Percentiles rank a stretch among this genome's conserved stretches.
Conservation (phyloP, 2,888 invertebrate species). For the Lymantria monacha region DNA sequence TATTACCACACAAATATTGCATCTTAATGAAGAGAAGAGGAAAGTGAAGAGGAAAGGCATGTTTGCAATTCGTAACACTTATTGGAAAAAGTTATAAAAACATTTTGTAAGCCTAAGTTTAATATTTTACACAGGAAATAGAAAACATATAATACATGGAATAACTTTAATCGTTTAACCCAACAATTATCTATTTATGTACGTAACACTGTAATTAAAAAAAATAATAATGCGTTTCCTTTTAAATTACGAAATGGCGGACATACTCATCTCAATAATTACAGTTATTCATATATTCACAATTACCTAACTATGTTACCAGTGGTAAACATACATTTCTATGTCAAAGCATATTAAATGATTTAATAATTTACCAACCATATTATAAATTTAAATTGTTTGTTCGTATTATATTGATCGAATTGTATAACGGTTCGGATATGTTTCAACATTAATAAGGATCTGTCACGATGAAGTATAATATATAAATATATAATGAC, state of each 20-base stretch:
- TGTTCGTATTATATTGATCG: not conserved
- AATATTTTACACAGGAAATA: no score
- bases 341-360: conserved; percentile 5
- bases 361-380: conserved; percentile 6
- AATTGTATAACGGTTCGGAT: not conserved
- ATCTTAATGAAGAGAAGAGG: no score
- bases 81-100: no score
- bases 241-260: conserved; percentile 12
- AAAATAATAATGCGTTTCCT: not conserved
- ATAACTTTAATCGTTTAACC: not conserved
- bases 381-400: conserved; percentile 1
- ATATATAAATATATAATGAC: no score
- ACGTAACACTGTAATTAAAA: not conserved
- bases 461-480: not conserved
- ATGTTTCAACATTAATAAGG: not conserved
- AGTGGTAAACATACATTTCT: conserved; percentile 9
- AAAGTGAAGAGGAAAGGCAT: no score
- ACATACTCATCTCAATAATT: conserved; percentile 7
- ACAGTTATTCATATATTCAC: conserved; percentile 12
- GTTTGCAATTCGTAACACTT: no score
- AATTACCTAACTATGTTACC: conserved; percentile 8
- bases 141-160: not conserved
- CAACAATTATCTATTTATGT: not conserved
- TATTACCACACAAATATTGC: no score
- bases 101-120: no score